phyloP scores from a whole-genome alignment of 1,140 invertebrate genomes.

The Eulimnadia texana region DNA sequence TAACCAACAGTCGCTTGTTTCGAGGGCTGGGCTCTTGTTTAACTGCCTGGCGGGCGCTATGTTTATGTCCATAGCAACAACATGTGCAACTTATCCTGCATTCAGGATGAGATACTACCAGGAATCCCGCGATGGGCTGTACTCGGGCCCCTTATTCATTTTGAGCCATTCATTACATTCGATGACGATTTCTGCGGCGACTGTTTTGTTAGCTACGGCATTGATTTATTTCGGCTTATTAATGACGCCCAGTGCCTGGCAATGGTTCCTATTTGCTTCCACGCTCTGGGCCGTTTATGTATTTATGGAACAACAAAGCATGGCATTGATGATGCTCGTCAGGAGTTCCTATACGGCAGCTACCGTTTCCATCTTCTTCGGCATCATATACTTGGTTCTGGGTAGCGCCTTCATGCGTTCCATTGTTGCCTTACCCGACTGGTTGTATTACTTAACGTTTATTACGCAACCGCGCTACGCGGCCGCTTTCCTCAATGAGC shows the following conservation, averaged over 20 bases:
- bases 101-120: slow-evolving; percentile 80
- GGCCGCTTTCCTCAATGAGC: slow-evolving; percentile 49
- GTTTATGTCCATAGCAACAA: slow-evolving; percentile 60
- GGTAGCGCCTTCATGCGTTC: slow-evolving; percentile 57
- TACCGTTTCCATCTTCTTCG: slow-evolving; percentile 56
- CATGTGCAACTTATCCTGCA: slow-evolving; percentile 57
- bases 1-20: slow-evolving; percentile 55
- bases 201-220: slow-evolving; percentile 43
- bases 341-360: slow-evolving; percentile 58
- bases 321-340: slow-evolving; percentile 63
- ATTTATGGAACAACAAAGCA: slow-evolving; percentile 66
- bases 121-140: slow-evolving; percentile 70
- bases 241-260: slow-evolving; percentile 5
- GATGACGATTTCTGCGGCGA: slow-evolving; percentile 61
- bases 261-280: slow-evolving; percentile 23
- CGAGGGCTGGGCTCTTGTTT: slow-evolving; percentile 62
- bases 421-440: slow-evolving; percentile 48
- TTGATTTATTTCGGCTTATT: slow-evolving; percentile 43
- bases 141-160: slow-evolving; percentile 66
- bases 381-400: slow-evolving; percentile 53
- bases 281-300: slow-evolving; percentile 42
- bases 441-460: slow-evolving; percentile 63
- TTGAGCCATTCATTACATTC: slow-evolving; percentile 62
- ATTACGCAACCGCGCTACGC: slow-evolving; percentile 59
- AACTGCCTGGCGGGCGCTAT: slow-evolving; percentile 62